Percentiles rank a stretch among this genome's conserved stretches.
Evolutionary conservation across 2,113 vertebrate species (phyloP).

Genomic region (Anseranas semipalmata): DNA sequence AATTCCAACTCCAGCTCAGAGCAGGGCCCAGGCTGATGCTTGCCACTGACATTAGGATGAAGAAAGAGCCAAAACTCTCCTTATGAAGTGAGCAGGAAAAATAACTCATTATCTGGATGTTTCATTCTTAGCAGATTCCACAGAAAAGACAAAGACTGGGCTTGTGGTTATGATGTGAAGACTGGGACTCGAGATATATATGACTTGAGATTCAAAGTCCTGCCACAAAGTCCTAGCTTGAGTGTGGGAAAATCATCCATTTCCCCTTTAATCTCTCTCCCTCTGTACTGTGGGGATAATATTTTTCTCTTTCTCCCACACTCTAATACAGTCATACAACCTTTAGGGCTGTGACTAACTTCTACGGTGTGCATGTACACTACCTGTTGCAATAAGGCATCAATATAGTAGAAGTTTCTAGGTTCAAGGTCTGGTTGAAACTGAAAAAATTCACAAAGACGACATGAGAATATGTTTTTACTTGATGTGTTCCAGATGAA

Average conservation of each 20-base stretch:
- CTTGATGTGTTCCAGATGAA: not conserved
- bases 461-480: not conserved
- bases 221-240: not conserved
- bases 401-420: not conserved
- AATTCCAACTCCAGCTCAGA: not conserved
- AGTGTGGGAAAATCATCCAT: conserved; percentile 42
- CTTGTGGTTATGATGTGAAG: conserved; percentile 1
- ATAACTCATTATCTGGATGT: not conserved
- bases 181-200: not conserved
- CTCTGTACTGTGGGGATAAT: not conserved
- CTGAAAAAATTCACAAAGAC: not conserved
- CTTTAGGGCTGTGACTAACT: not conserved
- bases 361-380: not conserved
- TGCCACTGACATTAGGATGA: not conserved
- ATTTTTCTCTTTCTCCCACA: not conserved
- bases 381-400: not conserved
- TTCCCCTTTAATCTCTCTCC: not conserved
- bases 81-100: not conserved
- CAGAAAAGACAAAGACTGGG: conserved; percentile 3
- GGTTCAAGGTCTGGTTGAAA: not conserved
- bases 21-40: not conserved
- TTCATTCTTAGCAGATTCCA: conserved; percentile 23
- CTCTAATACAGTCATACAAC: not conserved
- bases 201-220: conserved; percentile 9
- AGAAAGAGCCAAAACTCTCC: not conserved